A percentile compares a stretch with the other conserved stretches of the same genome.
Evolutionary conservation across 2,113 vertebrate species (phyloP).

Genomic region (Ageneiosus marmoratus): DNA sequence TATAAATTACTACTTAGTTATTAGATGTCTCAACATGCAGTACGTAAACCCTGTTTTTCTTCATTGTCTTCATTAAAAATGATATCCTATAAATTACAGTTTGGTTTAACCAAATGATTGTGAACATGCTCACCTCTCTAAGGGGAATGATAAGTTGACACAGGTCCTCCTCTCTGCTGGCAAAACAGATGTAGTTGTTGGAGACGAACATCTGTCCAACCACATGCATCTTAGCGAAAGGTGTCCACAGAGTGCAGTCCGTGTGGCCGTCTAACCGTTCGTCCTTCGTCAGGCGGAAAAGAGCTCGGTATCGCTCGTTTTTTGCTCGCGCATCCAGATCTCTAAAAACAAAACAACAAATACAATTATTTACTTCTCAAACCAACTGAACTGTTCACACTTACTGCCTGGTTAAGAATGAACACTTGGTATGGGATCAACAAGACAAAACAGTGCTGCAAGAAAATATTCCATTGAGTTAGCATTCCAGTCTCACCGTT

Average conservation of each 20-base stretch:
- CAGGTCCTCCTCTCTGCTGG: conserved; percentile 88
- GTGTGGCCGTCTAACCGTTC: conserved; percentile 95
- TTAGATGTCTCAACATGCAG: not conserved
- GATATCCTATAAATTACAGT: not conserved
- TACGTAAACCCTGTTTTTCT: not conserved
- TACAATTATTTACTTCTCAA: not conserved
- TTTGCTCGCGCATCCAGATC: conserved; percentile 93
- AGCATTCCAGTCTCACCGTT: conserved; percentile 65
- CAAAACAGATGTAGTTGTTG: conserved; percentile 96
- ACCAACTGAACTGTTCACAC: not conserved
- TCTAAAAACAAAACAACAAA: conserved; percentile 64
- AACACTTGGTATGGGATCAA: not conserved
- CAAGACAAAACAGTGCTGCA: no score
- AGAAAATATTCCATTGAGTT: no score
- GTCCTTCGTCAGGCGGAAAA: conserved; percentile 87
- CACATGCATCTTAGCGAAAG: conserved; percentile 93
- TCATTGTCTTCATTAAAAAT: not conserved
- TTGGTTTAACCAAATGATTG: not conserved
- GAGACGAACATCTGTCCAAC: conserved; percentile 96
- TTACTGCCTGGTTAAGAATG: not conserved
- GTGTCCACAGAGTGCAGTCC: conserved; percentile 93
- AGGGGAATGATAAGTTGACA: conserved; percentile 96
- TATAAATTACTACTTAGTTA: not conserved
- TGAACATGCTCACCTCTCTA: conserved; percentile 78
- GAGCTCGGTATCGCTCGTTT: conserved; percentile 89